Evolutionary conservation across 2,113 vertebrate genomes (phyloP).

Genomic region (Oceanodroma tethys): DNA sequence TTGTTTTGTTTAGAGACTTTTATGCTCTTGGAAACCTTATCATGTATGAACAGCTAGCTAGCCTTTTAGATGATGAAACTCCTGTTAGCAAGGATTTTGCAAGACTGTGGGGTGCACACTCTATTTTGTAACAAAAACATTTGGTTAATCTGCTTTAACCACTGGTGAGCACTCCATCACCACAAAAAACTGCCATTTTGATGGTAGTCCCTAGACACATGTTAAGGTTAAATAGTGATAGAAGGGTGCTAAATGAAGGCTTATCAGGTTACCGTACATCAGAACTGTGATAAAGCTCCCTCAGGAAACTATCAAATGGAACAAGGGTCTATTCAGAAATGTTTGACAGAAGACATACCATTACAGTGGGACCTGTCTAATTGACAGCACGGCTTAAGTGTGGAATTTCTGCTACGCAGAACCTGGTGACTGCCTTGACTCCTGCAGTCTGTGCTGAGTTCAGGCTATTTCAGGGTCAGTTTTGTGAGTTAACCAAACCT

Average conservation of each 20-base stretch:
- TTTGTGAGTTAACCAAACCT: not conserved
- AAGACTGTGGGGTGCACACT: not conserved
- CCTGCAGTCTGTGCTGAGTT: not conserved
- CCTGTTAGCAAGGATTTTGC: not conserved
- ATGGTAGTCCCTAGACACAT: not conserved
- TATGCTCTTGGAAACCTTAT: conserved; percentile 14
- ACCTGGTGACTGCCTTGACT: not conserved
- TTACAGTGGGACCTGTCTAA: conserved; percentile 58
- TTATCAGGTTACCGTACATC: conserved; percentile 66
- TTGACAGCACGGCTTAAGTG: conserved; percentile 64
- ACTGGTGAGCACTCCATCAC: not conserved
- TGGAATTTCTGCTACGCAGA: conserved; percentile 47
- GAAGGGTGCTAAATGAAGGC: conserved; percentile 62
- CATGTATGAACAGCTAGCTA: not conserved
- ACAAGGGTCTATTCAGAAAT: conserved; percentile 65
- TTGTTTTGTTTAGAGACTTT: not conserved
- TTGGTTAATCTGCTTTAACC: conserved; percentile 14
- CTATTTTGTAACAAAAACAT: not conserved
- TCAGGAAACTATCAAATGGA: conserved; percentile 65
- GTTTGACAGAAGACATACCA: conserved; percentile 58
- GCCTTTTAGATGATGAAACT: not conserved
- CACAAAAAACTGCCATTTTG: not conserved
- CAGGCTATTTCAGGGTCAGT: conserved; percentile 14
- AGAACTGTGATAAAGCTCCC: conserved; percentile 60
- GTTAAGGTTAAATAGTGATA: conserved; percentile 50